These are phyloP conservation scores for Macropis europaea DNA, from an alignment of 2,888 invertebrate genomes.

Conservation along the genomic window DNA sequence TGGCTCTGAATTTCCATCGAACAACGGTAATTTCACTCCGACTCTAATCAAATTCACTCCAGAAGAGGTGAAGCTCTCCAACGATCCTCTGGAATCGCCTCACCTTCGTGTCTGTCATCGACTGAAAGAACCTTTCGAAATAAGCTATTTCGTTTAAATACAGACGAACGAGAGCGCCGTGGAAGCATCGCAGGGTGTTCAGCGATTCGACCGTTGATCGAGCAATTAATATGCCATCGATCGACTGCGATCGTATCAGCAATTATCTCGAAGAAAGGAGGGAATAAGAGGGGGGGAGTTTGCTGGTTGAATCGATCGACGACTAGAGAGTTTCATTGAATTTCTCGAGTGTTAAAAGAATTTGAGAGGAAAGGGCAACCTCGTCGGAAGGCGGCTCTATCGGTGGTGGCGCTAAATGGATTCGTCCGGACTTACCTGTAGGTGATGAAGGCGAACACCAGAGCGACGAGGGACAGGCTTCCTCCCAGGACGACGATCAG, in stretches of 20 bases:
- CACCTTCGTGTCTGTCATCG: too few relatives aligned
- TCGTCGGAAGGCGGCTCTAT: neutral
- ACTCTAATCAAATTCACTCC: too few relatives aligned
- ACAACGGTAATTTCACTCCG: too few relatives aligned
- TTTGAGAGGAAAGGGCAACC: neutral
- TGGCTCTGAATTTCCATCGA: too few relatives aligned
- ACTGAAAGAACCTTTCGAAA: too few relatives aligned
- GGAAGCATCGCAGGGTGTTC: neutral
- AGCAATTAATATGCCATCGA: conserved; percentile 31
- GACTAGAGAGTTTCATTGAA: neutral
- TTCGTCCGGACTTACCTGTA: conserved; percentile 82
- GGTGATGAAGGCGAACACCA: conserved; percentile 86
- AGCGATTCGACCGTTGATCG: conserved; percentile 12
- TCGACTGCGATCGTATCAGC: neutral
- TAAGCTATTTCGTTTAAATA: too few relatives aligned
- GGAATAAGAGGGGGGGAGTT: neutral
- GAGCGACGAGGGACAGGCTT: conserved; percentile 84
- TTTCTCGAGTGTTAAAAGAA: neutral
- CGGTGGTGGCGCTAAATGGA: conserved; percentile 6
- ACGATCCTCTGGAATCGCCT: too few relatives aligned
- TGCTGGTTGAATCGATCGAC: neutral
- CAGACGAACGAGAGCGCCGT: neutral
- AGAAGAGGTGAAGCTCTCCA: too few relatives aligned
- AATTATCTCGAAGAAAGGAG: too few relatives aligned
- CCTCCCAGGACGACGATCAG: conserved; percentile 85